phyloP scores from a whole-genome alignment of 2,888 invertebrate genomes.

The Choreutis nemorana region DNA sequence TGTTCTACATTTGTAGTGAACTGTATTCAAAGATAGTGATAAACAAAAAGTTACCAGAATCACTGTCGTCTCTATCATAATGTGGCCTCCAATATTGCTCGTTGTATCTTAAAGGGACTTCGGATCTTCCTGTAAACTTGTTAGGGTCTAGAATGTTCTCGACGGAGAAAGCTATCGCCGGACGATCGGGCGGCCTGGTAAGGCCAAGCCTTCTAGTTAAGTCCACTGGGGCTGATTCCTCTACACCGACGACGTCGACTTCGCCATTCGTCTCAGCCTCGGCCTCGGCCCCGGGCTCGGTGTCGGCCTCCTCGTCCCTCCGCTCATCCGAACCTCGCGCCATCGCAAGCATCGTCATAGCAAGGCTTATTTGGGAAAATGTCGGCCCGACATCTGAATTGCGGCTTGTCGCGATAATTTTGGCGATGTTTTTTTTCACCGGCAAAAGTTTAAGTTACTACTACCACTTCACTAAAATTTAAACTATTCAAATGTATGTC shows the following conservation, averaged over 20 bases:
- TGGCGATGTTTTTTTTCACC: too few species aligned
- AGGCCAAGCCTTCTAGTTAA: slow-evolving; percentile 60
- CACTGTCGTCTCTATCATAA: slow-evolving; percentile 66
- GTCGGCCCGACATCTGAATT: slow-evolving; percentile 1
- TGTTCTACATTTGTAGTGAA: too few species aligned
- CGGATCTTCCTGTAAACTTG: slow-evolving; percentile 82
- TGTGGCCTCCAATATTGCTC: slow-evolving; percentile 67
- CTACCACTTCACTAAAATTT: slow-evolving; percentile 4
- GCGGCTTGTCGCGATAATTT: too few species aligned
- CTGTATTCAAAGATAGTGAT: background rate
- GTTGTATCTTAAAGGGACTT: slow-evolving; percentile 59
- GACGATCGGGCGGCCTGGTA: slow-evolving; percentile 65
- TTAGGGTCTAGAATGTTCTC: slow-evolving; percentile 91
- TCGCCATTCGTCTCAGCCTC: slow-evolving; percentile 45
- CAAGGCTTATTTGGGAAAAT: slow-evolving; percentile 34
- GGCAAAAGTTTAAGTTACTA: too few species aligned
- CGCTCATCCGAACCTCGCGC: slow-evolving; percentile 54
- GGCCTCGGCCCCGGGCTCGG: slow-evolving; percentile 34
- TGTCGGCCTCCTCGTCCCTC: slow-evolving; percentile 24
- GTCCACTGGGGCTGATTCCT: slow-evolving; percentile 56
- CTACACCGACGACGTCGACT: slow-evolving; percentile 57
- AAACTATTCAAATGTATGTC: too few species aligned
- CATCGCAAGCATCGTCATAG: slow-evolving; percentile 65
- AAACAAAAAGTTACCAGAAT: slow-evolving; percentile 46
- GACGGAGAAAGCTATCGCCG: slow-evolving; percentile 81